Evolutionary conservation across 2,113 vertebrate species (phyloP).

Genomic region (Lontra canadensis): DNA sequence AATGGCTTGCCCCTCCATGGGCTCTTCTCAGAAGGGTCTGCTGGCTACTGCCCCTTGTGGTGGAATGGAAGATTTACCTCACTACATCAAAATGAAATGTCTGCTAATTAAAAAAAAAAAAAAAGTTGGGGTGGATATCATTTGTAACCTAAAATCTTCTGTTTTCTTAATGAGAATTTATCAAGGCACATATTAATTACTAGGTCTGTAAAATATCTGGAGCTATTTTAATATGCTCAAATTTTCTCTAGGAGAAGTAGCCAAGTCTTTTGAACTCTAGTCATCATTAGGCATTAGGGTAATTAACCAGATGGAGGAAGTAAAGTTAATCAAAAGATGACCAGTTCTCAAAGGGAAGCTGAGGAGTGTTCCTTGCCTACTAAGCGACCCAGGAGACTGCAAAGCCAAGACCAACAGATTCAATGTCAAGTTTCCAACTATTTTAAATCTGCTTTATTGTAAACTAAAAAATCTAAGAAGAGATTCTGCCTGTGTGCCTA

Average conservation of each 20-base stretch:
- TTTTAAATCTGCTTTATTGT: slow-evolving; percentile 5
- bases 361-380: neutral
- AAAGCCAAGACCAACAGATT: slow-evolving; percentile 12
- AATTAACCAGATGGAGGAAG: slow-evolving; percentile 65
- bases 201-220: neutral
- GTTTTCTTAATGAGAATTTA: slow-evolving; percentile 47
- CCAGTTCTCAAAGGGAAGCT: slow-evolving; percentile 48
- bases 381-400: slow-evolving; percentile 14
- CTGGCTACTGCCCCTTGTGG: neutral
- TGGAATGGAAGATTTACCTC: neutral
- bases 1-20: neutral
- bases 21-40: neutral
- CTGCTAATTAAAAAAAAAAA: neutral
- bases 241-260: slow-evolving; percentile 62
- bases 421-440: slow-evolving; percentile 32
- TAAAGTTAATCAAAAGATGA: slow-evolving; percentile 64
- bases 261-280: neutral
- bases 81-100: slow-evolving; percentile 35
- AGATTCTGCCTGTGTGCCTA: neutral
- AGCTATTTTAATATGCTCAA: slow-evolving; percentile 56
- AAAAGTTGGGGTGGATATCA: neutral
- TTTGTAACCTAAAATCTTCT: neutral
- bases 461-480: slow-evolving; percentile 5
- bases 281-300: slow-evolving; percentile 50
- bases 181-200: slow-evolving; percentile 57